Base-by-base conservation (phyloP, 2,888 invertebrate genomes). In the Belgica antarctica region DNA sequence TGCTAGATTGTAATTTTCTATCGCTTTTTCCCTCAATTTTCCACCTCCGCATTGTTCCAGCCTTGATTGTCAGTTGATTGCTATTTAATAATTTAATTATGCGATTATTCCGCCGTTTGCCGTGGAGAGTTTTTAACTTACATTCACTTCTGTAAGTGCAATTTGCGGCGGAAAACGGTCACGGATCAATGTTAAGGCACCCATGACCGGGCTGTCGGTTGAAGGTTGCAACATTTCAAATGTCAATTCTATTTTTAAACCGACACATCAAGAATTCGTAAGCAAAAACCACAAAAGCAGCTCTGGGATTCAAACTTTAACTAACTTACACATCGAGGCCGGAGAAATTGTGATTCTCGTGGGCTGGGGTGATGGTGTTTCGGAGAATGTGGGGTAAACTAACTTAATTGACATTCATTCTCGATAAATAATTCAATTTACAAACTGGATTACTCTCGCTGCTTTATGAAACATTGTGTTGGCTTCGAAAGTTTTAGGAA, bases 391-490 rank as follows among this genome's bases (percentile, higher is more conserved):
- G 59, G 27, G 27, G 27, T 24, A 59, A 59, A 59, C 59, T 59
- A 59, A 59, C 62, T 62, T 62, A 62, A 62, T 62, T 62, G 62
- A 62, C 62, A 62, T 62, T 62, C 62, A 62, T 62, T 62, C 62
- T 36, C 34, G 36, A 62, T 62, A 62, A 62, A 62, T 62, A 62
- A 62, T 62, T 62, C 62, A 62, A 62, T 62, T 62, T 62, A 36
- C 22, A 52, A 52, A 52, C 62, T 22, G 34, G 59, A 59, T 59
- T 59, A 59, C 59, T 25, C 52, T 52, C 52, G 52, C 52, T 22
- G 3, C 52, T 52, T 52, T 52, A 19, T 22, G 52, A 52, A 52
- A 17, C 22, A 52, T 52, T 52, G 52, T 31, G 5, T 5, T 5
- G 12, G 34, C 5, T 12, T 31, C 34, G 12, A 12, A 5, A 31